Evolutionary conservation across 37 sponge, comb jelly and placozoan species (phyloP).

Genomic region (Tethya wilhelma): DNA sequence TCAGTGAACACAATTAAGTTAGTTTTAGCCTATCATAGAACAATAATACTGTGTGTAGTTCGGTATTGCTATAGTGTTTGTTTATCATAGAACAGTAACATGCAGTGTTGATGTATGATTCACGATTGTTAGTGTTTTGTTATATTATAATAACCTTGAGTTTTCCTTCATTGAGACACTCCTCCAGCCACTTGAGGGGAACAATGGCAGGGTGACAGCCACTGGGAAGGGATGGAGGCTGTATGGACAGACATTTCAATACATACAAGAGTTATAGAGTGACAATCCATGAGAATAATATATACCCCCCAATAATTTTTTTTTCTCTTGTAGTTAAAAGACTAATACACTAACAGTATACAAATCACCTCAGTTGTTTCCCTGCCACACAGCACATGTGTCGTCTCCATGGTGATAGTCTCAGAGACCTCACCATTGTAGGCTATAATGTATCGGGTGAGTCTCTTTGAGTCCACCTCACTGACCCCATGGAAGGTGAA

Average conservation of each 20-base stretch:
- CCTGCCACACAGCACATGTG: slow-evolving; percentile 50
- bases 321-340: not conserved
- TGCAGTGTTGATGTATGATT: too few species aligned
- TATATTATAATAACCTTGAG: not conserved
- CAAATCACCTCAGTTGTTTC: not conserved
- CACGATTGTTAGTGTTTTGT: not conserved
- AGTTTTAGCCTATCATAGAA: too few species aligned
- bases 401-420: slow-evolving; percentile 4
- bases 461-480: slow-evolving; percentile 6
- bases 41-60: too few species aligned
- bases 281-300: too few species aligned
- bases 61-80: too few species aligned
- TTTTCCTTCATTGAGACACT: slow-evolving; percentile 12
- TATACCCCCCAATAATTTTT: not conserved
- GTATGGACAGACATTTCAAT: not conserved
- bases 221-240: slow-evolving; percentile 4
- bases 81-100: too few species aligned
- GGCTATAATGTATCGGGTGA: slow-evolving; percentile 52
- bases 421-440: slow-evolving; percentile 49
- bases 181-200: slow-evolving; percentile 14
- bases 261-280: not conserved
- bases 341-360: not conserved
- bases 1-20: too few species aligned
- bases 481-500: slow-evolving; percentile 11
- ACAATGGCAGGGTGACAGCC: not conserved